These are phyloP conservation scores for Apotomis turbidana DNA, from an alignment of 2,888 invertebrate species.

Conservation along the genomic window DNA sequence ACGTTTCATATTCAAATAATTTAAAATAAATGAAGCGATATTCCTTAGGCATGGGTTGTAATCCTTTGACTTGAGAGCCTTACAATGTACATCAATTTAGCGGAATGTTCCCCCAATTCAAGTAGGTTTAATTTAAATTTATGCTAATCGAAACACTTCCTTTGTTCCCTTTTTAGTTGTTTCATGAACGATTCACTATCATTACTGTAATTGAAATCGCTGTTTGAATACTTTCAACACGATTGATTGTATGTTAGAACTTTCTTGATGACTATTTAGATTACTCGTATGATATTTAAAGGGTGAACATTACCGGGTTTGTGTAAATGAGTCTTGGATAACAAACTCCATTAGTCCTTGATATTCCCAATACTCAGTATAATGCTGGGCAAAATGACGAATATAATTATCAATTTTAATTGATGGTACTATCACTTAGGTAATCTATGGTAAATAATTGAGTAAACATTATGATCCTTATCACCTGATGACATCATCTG, in stretches of 20 bases:
- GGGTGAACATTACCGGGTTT: background rate
- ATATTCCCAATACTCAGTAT: too few relatives aligned
- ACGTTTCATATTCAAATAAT: conserved; percentile 26
- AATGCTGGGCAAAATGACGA: too few relatives aligned
- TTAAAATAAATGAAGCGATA: conserved; percentile 29
- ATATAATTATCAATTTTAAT: too few relatives aligned
- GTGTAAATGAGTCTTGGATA: too few relatives aligned
- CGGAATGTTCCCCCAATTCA: conserved; percentile 44
- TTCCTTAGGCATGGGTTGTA: conserved; percentile 47
- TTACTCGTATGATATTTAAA: background rate
- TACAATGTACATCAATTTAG: conserved; percentile 54
- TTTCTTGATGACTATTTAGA: background rate
- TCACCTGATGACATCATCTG: too few relatives aligned
- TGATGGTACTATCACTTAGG: too few relatives aligned
- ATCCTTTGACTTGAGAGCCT: conserved; percentile 60
- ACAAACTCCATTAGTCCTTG: too few relatives aligned
- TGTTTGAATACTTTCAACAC: conserved; percentile 4
- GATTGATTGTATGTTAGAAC: background rate
- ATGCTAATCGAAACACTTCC: conserved; percentile 56
- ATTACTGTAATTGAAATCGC: conserved; percentile 8
- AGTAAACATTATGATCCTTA: too few relatives aligned
- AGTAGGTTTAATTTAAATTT: conserved; percentile 65
- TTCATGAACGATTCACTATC: conserved; percentile 28
- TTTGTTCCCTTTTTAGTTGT: conserved; percentile 45
- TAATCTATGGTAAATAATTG: too few relatives aligned